Base-by-base conservation (phyloP, 2,113 vertebrate species). In the Poeciliopsis retropinna region DNA sequence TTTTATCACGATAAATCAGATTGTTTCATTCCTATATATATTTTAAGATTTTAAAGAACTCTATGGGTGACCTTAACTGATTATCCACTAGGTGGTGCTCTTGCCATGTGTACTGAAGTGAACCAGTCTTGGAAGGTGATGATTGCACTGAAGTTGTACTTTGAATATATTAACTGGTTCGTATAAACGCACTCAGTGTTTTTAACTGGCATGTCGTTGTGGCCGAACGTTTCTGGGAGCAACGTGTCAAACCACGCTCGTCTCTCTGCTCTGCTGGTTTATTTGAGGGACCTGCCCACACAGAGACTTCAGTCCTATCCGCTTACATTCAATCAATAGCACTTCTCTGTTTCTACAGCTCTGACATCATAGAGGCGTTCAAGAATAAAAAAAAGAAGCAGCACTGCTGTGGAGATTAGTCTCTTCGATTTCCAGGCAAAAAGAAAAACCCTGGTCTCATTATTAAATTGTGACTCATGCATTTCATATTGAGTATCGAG, bases 251-350 rank as follows among this genome's bases (percentile, higher is more conserved):
- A 37, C 25, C 51, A 29, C 32, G 72, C 57, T 67, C 60, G 63
- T 79, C 73, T 37, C 78, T 65, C 64, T 80, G 57, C 71, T 78
- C 51, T 5, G 51, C 39, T 51, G 73, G 64, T 80, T 80, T 80
- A 78, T 83, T 79, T 74, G 67, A 76, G 66, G 72, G 67, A 47
- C 64, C 76, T 78, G 78, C 82, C 66, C 81, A 86, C 86, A 83
- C 69, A 76, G 11, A 78, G 74, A 72, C 73, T 84, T 86, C 80
- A 87, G 61, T 83, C 83, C 83, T 86, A 77, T 91, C 90, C 84
- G 89, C 81, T 89, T 86, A 82, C 84, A 87, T 78, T 68, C 41
- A 47, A 87, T 89, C 89, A 86, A 89, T 92, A 88, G 66, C 83
- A 81, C 72, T 76, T 79, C 81, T 77, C 83, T 85, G 80, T 89